Evolutionary conservation across 2,888 invertebrate genomes (phyloP), one percentile per base, ranked within the genome.

Genomic region (Xestoiulus laeticollis): DNA sequence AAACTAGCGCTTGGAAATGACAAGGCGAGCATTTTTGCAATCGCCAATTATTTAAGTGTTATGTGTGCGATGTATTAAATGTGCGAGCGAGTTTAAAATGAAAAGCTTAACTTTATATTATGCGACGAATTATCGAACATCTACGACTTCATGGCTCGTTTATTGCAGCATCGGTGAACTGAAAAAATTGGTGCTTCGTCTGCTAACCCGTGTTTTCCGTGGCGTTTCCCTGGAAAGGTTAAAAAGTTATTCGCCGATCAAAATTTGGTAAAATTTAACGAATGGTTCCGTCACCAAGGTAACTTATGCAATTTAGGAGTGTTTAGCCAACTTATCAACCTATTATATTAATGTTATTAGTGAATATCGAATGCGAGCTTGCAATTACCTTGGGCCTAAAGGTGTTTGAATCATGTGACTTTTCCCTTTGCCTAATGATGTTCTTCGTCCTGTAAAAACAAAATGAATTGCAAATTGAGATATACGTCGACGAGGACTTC

Each of bases 371-470:
- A 2, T 3, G 22, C 59, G 16, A 85, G 8, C 0, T 43, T 5
- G n/a, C 44, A 33, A n/a, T 43, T 48, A 48, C 86, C 86, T 44
- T 10, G 86, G 48, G 19, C 48, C 86, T 48, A 86, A 86, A 5
- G 86, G 86, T 3, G 86, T 86, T 26, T 48, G 86, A 32, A 48
- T 4, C 48, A 86, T 53, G 22, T 86, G 44, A 44, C 86, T n/a
- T 86, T 86, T 86, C 8, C 86, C 53, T 14, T 44, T 26, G 8
- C 48, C 26, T 12, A 86, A 53, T n/a, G 86, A 86, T 26, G 86
- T 44, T 26, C 48, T 19, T 32, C 86, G n/a, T 22, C 53, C 48
- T 86, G 30, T 26, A 14, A 86, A 86, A n/a, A 30, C 1, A 68
- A 68, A 26, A 26, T 22, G 14, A 48, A 48, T 48, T 48, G 59